Evolutionary conservation across 1,140 invertebrate genomes (phyloP), one percentile per base, ranked within the genome.

Genomic region (Lordiphosa collinella): DNA sequence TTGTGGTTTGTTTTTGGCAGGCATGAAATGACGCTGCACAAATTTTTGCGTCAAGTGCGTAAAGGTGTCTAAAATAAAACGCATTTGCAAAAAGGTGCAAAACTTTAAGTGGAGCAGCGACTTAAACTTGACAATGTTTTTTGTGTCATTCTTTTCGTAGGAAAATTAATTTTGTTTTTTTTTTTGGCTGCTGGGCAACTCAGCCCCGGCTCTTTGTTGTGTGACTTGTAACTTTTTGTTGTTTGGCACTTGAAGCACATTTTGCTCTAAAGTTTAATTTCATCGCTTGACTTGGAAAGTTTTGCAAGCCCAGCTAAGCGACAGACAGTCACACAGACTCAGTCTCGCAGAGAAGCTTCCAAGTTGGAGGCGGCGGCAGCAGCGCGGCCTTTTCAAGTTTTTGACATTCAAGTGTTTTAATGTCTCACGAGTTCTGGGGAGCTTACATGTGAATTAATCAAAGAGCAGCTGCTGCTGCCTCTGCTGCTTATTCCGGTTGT

Each of bases 141-240:
- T 49, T 52, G 46, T 60, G 50, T 57, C 38, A 53, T 74, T 60
- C 51, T 59, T 52, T 49, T 49, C 38, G 67, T 75, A 59, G 72
- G 64, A 59, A 82, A 80, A 80, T 80, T 80, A 75, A 80, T 82
- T 80, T n/a, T n/a, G n/a, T n/a, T n/a, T n/a, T n/a, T n/a, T n/a
- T n/a, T 80, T 70, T 56, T 61, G 34, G 44, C 60, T 50, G 56
- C 56, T 65, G 74, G 57, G 44, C 47, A 61, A 65, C 7, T 7
- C 25, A 7, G 7, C 1, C 7, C 25, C 7, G 25, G 25, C 25
- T 29, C 25, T 82, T 75, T 82, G 58, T 80, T 66, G 72, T 84
- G 72, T 84, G 78, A 84, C 78, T 84, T 84, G 78, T 84, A 84
- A 84, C 56, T 82, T 82, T 74, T 66, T 35, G 41, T 67, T 69